Evolutionary conservation across 2,888 invertebrate species (phyloP).

Genomic region (Cylloceria caligata): DNA sequence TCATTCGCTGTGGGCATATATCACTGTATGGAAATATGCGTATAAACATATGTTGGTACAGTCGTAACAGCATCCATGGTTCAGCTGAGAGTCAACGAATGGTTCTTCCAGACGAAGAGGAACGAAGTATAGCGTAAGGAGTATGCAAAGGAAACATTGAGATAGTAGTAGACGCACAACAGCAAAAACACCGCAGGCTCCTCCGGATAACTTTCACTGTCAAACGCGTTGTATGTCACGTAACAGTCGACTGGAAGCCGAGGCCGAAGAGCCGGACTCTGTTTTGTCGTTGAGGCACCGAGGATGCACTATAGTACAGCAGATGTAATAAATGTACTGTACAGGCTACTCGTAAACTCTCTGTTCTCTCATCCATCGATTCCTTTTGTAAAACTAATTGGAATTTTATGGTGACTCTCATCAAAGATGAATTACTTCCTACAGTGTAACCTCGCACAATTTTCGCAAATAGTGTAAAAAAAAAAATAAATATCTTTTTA

Average conservation of each 20-base stretch:
- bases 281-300: slow-evolving; percentile 28
- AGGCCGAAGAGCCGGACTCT: slow-evolving; percentile 57
- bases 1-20: slow-evolving; percentile 27
- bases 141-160: slow-evolving; percentile 35
- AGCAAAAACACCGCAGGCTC: slow-evolving; percentile 58
- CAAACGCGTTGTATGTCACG: slow-evolving; percentile 75
- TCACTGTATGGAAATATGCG: slow-evolving; percentile 32
- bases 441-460: neutral
- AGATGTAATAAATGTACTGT: slow-evolving; percentile 2
- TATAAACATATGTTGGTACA: slow-evolving; percentile 23
- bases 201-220: slow-evolving; percentile 79
- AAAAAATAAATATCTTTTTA: neutral
- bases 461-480: neutral
- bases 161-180: slow-evolving; percentile 33
- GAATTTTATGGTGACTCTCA: neutral
- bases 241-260: slow-evolving; percentile 69
- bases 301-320: slow-evolving; percentile 10
- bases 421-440: neutral
- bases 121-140: slow-evolving; percentile 17
- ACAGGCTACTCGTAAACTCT: neutral
- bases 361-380: neutral
- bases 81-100: slow-evolving; percentile 18
- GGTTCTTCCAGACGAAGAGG: slow-evolving; percentile 32
- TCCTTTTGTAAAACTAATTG: neutral
- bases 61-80: slow-evolving; percentile 1